Evolutionary conservation across 2,797 vertebrate species (phyloP), one percentile per base, ranked within the genome.

Genomic region (Columba guinea): DNA sequence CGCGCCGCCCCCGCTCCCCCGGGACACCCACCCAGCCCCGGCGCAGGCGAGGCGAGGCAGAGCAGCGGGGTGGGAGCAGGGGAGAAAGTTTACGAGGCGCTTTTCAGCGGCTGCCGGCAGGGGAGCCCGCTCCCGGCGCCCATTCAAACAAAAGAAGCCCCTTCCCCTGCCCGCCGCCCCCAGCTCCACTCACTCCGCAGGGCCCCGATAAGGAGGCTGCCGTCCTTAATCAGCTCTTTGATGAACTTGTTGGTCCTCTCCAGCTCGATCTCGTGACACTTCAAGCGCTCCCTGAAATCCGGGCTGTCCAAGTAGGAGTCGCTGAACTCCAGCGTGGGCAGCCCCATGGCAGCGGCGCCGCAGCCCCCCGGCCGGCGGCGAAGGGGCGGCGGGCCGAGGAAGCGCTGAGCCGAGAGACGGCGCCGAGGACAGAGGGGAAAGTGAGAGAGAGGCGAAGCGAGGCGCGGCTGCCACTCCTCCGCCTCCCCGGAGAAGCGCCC

Each of bases 161-260:
- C 79, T 14, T 65, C 60, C 48, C 28, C 79, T 86, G 41, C 69
- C 75, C 65, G 74, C 79, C 89, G 53, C 80, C 81, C 63, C 44
- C 70, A 13, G 65, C 74, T 59, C 15, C 17, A 98, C 99, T 99
- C 96, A 99, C 99, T 99, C 96, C 97, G 98, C 94, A 99, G 97
- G 8, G 99, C 99, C 74, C 98, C 98, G 60, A 99, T 99, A 59
- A 99, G 99, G 97, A 99, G 98, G 85, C 98, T 99, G 84, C 99
- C 99, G 97, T 99, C 99, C 97, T 99, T 99, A 73, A 99, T 99
- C 13, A 99, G 98, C 95, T 99, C 99, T 94, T 99, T 99, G 87
- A 99, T 99, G 96, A 99, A 99, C 97, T 99, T 99, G 98, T 99
- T 99, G 90, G 99, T 99, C 65, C 99, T 97, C 91, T 99, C 99